Conservation (phyloP, 2,888 invertebrate species). For the Imbricaverruca yamaguchii region DNA sequence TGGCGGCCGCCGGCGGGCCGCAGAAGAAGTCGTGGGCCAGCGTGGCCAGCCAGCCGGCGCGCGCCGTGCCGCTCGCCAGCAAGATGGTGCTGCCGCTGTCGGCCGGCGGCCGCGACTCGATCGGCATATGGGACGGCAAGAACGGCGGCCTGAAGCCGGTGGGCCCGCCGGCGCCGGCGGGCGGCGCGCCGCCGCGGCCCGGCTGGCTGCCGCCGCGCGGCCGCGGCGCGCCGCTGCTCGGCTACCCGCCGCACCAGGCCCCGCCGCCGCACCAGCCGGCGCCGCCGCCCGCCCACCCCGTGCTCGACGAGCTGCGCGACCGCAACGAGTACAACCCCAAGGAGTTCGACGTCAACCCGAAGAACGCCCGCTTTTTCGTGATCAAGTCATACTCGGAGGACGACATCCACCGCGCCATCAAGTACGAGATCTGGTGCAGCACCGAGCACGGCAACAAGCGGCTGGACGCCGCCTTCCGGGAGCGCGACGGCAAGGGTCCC, state of each 20-base stretch:
- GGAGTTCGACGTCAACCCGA: conserved; percentile 77
- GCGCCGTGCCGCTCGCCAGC: conserved; percentile 49
- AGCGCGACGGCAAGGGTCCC: conserved; percentile 67
- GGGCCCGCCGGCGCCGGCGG: conserved; percentile 36
- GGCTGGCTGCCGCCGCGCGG: conserved; percentile 39
- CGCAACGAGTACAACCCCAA: conserved; percentile 93
- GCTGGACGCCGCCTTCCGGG: conserved; percentile 78
- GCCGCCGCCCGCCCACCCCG: conserved; percentile 54
- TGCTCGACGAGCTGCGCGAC: conserved; percentile 76
- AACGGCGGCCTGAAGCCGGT: conserved; percentile 39
- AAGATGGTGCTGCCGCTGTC: not conserved
- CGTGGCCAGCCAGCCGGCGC: conserved; percentile 92
- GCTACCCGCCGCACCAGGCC: conserved; percentile 40
- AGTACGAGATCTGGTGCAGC: conserved; percentile 99
- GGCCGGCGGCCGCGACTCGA: conserved; percentile 63
- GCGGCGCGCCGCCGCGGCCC: conserved; percentile 35
- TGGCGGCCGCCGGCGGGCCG: conserved; percentile 27
- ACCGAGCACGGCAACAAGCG: conserved; percentile 95
- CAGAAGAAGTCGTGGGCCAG: conserved; percentile 74
- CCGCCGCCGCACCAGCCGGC: conserved; percentile 31
- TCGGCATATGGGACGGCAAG: conserved; percentile 78
- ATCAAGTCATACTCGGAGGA: conserved; percentile 98
- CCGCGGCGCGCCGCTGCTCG: conserved; percentile 39
- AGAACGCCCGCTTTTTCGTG: conserved; percentile 85
- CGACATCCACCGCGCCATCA: conserved; percentile 92